phyloP scores from a whole-genome alignment of 2,888 invertebrate species.

The Dendrolimus houi region DNA sequence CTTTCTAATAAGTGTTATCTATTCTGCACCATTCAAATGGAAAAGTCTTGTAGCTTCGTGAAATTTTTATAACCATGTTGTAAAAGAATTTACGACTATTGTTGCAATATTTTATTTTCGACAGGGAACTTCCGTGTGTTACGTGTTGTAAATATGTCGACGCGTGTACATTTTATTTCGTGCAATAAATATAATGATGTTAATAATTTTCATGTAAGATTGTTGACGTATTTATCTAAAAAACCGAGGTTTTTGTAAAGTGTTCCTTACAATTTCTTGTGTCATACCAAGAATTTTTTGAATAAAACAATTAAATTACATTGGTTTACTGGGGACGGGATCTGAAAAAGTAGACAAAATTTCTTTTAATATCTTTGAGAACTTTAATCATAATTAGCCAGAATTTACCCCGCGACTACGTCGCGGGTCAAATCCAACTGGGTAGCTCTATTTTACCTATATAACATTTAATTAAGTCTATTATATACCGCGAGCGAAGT shows the following conservation, averaged over 20 bases:
- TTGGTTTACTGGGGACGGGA: too few relatives aligned
- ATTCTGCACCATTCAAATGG: neutral
- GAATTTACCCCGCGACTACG: too few relatives aligned
- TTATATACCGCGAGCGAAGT: too few relatives aligned
- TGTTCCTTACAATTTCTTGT: neutral
- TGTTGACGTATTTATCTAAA: neutral
- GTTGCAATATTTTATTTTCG: constrained; percentile 29
- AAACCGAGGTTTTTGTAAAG: neutral
- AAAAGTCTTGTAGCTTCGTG: constrained; percentile 6
- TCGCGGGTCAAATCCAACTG: too few relatives aligned
- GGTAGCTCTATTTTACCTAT: too few relatives aligned
- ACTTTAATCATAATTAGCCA: too few relatives aligned
- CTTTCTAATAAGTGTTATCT: neutral
- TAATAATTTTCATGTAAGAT: neutral
- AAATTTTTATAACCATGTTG: constrained; percentile 23
- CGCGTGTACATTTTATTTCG: constrained; percentile 25
- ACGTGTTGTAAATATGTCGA: constrained; percentile 32
- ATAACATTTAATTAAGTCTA: too few relatives aligned
- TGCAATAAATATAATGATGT: constrained; percentile 17
- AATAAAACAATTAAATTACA: too few relatives aligned
- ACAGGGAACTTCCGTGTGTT: constrained; percentile 24
- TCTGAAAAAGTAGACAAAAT: too few relatives aligned
- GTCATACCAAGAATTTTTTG: too few relatives aligned
- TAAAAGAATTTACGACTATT: constrained; percentile 26
- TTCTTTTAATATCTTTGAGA: too few relatives aligned